Conservation (phyloP, 92 coral and sea anemone genomes). For the Porites lobata region DNA sequence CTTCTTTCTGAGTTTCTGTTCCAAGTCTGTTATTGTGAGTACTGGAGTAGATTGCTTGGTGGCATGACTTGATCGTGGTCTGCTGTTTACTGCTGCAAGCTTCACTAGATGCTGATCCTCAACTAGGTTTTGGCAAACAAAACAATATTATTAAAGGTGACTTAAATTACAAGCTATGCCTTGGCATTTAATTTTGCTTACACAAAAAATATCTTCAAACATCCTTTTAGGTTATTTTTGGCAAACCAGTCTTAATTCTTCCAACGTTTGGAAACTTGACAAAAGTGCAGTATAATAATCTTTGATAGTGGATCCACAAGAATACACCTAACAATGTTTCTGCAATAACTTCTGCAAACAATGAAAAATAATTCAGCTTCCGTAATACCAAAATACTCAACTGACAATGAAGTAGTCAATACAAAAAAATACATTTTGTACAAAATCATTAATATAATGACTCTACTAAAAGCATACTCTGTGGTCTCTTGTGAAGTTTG, state of each 20-base stretch:
- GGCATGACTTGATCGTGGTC: conserved; percentile 72
- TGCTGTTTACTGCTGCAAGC: conserved; percentile 79
- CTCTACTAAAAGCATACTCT: conserved; percentile 18
- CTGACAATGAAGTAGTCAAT: neutral
- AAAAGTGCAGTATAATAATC: neutral
- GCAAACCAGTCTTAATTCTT: too few species aligned
- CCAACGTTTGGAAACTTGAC: neutral
- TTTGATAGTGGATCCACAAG: too few species aligned
- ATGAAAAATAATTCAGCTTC: too few species aligned
- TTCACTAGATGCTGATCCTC: conserved; percentile 53
- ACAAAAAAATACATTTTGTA: neutral
- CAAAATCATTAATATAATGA: neutral
- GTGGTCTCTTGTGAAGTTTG: neutral
- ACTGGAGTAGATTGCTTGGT: conserved; percentile 69
- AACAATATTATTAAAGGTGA: neutral
- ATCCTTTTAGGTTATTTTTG: too few species aligned
- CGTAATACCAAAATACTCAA: too few species aligned
- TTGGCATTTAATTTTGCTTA: too few species aligned
- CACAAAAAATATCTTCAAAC: too few species aligned
- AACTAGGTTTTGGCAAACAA: neutral
- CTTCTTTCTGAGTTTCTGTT: conserved; percentile 82
- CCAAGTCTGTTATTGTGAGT: conserved; percentile 75
- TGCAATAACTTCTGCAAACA: too few species aligned
- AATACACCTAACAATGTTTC: too few species aligned
- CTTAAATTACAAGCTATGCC: neutral